Evolutionary conservation across 2,113 vertebrate species (phyloP).

Genomic region (Mirza zaza): DNA sequence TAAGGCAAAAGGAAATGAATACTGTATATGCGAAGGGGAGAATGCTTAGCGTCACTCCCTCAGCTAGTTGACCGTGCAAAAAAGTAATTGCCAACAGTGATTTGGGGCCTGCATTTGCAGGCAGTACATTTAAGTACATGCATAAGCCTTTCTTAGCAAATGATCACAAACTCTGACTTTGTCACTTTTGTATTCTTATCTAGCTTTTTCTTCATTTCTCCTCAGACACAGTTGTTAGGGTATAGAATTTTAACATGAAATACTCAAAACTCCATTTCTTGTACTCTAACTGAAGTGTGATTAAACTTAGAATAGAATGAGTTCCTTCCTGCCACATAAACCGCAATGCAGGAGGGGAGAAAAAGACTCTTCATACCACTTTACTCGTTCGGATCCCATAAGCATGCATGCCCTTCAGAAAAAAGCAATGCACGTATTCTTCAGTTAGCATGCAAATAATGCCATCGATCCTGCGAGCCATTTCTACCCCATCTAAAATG

Average conservation of each 20-base stretch:
- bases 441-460: not conserved
- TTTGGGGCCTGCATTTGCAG: not conserved
- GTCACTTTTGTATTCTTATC: constrained; percentile 50
- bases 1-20: not conserved
- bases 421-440: not conserved
- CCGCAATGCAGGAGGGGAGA: not conserved
- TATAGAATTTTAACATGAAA: constrained; percentile 61
- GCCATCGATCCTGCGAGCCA: not conserved
- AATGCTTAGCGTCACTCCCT: not conserved
- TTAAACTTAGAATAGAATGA: constrained; percentile 50
- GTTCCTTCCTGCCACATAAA: not conserved
- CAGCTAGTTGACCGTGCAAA: constrained; percentile 50
- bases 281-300: constrained; percentile 29
- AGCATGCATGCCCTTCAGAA: not conserved
- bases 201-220: constrained; percentile 51
- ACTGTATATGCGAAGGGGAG: not conserved
- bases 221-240: constrained; percentile 53
- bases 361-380: not conserved
- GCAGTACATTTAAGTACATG: not conserved
- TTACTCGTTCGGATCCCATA: not conserved
- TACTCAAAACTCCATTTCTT: constrained; percentile 42
- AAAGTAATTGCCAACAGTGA: constrained; percentile 59
- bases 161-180: not conserved
- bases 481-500: not conserved
- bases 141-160: constrained; percentile 58